These are phyloP conservation scores for Poeciliopsis presidionis DNA, from an alignment of 2,797 vertebrate species.

Conservation along the genomic window DNA sequence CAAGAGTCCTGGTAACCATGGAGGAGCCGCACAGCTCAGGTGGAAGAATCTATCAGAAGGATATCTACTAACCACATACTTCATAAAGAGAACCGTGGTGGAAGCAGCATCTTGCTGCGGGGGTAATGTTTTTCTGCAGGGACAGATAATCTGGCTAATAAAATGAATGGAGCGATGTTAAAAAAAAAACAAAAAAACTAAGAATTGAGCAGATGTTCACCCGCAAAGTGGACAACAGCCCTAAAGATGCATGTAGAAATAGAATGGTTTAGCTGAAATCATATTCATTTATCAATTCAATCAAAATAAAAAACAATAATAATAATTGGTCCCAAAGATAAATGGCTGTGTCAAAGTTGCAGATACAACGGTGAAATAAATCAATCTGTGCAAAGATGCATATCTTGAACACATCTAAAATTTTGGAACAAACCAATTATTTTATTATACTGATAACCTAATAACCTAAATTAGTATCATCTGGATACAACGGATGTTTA, in stretches of 20 bases:
- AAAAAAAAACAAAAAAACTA: neutral
- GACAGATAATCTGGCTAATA: neutral
- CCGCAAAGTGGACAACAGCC: neutral
- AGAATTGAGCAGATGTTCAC: neutral
- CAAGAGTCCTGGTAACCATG: neutral
- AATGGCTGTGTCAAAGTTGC: neutral
- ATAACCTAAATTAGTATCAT: neutral
- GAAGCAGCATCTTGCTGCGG: neutral
- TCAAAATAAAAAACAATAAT: too few relatives aligned
- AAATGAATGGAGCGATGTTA: neutral
- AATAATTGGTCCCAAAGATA: too few relatives aligned
- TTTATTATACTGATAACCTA: neutral
- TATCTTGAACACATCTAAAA: neutral
- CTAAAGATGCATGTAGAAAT: neutral
- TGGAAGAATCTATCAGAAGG: neutral
- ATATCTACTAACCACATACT: neutral
- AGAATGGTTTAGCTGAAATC: neutral
- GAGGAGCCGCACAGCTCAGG: neutral
- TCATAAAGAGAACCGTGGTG: neutral
- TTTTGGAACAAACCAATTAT: slow-evolving; percentile 8
- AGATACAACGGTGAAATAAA: neutral
- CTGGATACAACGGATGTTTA: neutral
- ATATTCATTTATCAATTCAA: neutral
- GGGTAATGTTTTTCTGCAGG: neutral
- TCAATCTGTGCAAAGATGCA: neutral